A percentile compares a stretch with the other conserved stretches of the same genome.
phyloP scores from a whole-genome alignment of 2,888 invertebrate genomes.

The Lasiommata megera region DNA sequence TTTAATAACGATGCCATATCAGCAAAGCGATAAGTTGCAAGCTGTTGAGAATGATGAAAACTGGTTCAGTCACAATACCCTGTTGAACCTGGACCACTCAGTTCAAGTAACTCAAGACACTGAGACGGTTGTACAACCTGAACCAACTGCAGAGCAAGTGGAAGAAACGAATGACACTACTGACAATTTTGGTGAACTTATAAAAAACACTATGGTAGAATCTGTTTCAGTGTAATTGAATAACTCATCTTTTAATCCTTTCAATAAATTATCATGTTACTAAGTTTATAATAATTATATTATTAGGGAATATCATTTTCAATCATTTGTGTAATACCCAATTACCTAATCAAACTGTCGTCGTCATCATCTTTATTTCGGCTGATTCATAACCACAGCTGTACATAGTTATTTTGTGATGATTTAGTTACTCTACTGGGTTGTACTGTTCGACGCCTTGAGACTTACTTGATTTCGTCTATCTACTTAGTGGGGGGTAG shows the following conservation, averaged over 20 bases:
- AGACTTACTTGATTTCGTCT: too few relatives aligned
- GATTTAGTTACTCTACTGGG: too few relatives aligned
- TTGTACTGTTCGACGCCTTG: too few relatives aligned
- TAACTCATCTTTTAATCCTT: conserved; percentile 68
- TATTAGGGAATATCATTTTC: conserved; percentile 48
- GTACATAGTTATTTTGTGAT: too few relatives aligned
- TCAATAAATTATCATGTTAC: conserved; percentile 67
- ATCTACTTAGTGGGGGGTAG: too few relatives aligned
- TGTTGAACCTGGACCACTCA: conserved; percentile 62
- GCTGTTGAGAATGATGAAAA: conserved; percentile 77
- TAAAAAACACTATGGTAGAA: conserved; percentile 95
- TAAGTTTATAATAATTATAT: conserved; percentile 71
- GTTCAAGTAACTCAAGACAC: conserved; percentile 65
- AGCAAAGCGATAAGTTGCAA: conserved; percentile 85
- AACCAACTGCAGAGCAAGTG: conserved; percentile 39
- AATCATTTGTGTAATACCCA: conserved; percentile 9
- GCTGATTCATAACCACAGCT: too few relatives aligned
- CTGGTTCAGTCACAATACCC: conserved; percentile 73
- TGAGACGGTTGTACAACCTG: conserved; percentile 44
- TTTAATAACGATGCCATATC: conserved; percentile 84
- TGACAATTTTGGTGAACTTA: conserved; percentile 95
- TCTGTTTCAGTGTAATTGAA: conserved; percentile 89
- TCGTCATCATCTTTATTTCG: too few relatives aligned
- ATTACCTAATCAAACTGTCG: too few relatives aligned
- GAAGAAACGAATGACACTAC: conserved; percentile 55